Evolutionary conservation across 2,797 vertebrate genomes (phyloP).

Genomic region (Phalanger gymnotis): DNA sequence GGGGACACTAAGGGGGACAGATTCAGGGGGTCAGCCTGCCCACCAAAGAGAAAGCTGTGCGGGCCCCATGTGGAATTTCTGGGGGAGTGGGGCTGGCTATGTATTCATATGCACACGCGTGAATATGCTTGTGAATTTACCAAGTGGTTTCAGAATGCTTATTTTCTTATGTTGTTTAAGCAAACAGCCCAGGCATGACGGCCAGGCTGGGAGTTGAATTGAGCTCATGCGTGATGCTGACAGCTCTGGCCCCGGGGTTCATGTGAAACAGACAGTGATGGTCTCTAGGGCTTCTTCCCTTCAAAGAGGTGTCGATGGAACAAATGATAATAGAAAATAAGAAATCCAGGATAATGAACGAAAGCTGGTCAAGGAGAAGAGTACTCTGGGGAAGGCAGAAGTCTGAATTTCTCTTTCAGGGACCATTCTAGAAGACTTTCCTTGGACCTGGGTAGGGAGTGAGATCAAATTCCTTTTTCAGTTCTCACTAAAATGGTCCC

Average conservation of each 20-base stretch:
- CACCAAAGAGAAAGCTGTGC: neutral
- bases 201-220: neutral
- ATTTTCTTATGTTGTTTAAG: constrained; percentile 10
- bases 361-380: neutral
- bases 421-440: neutral
- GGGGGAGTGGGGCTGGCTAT: neutral
- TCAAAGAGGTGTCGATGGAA: neutral
- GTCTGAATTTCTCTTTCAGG: neutral
- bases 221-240: neutral
- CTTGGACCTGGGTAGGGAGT: neutral
- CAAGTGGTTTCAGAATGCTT: neutral
- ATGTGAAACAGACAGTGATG: constrained; percentile 1
- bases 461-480: neutral
- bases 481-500: neutral
- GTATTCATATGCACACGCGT: neutral
- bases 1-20: neutral
- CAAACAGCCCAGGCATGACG: neutral
- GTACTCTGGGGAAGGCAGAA: neutral
- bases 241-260: neutral
- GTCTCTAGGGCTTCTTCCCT: neutral
- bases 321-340: neutral
- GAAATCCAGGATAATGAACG: neutral
- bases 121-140: constrained; percentile 8
- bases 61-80: neutral
- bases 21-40: neutral